phyloP scores from a whole-genome alignment of 2,797 vertebrate genomes.

The Prunella strophiata region DNA sequence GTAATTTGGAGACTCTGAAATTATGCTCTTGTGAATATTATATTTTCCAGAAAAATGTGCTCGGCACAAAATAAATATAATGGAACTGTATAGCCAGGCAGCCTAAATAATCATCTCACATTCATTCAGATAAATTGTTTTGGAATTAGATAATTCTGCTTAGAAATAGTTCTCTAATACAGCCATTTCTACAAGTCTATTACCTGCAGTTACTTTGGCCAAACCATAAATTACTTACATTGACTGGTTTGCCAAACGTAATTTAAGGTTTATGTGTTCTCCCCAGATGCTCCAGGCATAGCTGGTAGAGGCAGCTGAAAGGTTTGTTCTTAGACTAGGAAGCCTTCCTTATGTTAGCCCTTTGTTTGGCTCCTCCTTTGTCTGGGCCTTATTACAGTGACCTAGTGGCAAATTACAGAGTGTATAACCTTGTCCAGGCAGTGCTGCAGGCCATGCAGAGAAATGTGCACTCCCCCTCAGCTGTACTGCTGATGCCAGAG shows the following conservation, averaged over 20 bases:
- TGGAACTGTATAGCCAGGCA: background rate
- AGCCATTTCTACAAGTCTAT: conserved; percentile 8
- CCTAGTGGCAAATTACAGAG: background rate
- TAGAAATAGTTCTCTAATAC: background rate
- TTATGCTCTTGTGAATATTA: background rate
- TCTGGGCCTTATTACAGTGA: background rate
- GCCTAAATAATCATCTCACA: background rate
- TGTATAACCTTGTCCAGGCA: background rate
- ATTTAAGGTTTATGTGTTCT: background rate
- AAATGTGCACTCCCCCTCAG: background rate
- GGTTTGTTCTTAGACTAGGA: background rate
- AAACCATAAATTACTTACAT: conserved; percentile 1
- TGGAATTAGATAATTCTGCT: conserved; percentile 3
- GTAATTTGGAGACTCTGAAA: background rate
- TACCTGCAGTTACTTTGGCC: conserved; percentile 2
- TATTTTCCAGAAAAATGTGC: background rate
- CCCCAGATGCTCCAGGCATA: background rate
- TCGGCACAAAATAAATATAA: conserved; percentile 15
- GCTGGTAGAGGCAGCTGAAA: background rate
- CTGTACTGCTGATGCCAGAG: background rate
- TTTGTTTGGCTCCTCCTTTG: background rate
- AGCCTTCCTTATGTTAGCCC: background rate
- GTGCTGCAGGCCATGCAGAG: background rate
- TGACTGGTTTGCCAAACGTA: background rate
- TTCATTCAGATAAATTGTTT: conserved; percentile 3